Evolutionary conservation across 2,113 vertebrate species (phyloP).

Genomic region (Crotalus viridis): DNA sequence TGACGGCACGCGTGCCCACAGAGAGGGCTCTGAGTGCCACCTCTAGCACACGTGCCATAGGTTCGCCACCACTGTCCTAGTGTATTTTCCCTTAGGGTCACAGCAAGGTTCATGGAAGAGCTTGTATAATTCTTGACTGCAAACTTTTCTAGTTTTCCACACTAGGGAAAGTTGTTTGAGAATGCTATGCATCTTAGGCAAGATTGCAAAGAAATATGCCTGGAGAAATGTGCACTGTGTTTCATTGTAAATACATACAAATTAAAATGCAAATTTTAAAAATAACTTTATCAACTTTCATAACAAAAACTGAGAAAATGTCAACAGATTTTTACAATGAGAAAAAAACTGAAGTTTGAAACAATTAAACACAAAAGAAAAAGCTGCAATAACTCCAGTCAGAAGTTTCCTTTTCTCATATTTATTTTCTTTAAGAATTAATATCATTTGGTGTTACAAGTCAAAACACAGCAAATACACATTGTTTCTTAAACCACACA

Average conservation of each 20-base stretch:
- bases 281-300: not conserved
- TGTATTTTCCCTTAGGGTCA: not conserved
- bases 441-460: constrained; percentile 33
- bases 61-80: too few species aligned
- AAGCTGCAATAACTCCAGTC: not conserved
- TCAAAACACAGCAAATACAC: constrained; percentile 28
- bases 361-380: not conserved
- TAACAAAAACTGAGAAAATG: not conserved
- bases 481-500: constrained; percentile 4
- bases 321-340: not conserved
- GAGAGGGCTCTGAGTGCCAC: too few species aligned
- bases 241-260: not conserved
- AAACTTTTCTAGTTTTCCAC: not conserved
- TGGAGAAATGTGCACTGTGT: not conserved
- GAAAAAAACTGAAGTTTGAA: not conserved
- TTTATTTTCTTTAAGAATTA: not conserved
- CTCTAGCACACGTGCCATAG: too few species aligned
- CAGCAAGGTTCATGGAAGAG: not conserved
- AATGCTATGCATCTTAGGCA: not conserved
- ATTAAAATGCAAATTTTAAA: not conserved
- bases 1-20: too few species aligned
- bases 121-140: not conserved
- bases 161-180: not conserved
- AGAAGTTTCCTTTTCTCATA: not conserved
- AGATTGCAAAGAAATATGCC: not conserved